A percentile compares a stretch with the other conserved stretches of the same genome.
These are phyloP conservation scores for Scortum barcoo DNA, from an alignment of 2,113 vertebrate species.

Conservation along the genomic window DNA sequence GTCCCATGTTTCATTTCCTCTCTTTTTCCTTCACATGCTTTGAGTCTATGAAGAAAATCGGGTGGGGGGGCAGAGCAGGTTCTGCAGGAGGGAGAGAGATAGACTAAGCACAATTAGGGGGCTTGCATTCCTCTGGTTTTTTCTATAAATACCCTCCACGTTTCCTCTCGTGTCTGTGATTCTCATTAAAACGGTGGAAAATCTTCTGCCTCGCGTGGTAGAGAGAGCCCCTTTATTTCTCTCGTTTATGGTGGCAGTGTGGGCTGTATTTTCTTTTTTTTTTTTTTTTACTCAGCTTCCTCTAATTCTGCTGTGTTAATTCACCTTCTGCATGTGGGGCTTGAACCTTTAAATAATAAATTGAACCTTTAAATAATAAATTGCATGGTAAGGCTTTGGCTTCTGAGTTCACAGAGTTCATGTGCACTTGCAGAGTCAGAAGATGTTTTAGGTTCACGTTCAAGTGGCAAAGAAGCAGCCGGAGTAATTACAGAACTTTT, in stretches of 20 bases:
- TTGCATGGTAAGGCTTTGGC: not conserved
- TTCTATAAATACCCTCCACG: constrained; percentile 93
- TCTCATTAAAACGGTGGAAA: constrained; percentile 93
- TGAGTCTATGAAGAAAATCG: constrained; percentile 62
- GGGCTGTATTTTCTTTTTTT: no score
- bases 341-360: not conserved
- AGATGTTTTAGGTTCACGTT: not conserved
- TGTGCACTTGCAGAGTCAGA: not conserved
- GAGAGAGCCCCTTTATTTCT: constrained; percentile 71
- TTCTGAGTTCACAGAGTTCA: constrained; percentile 35
- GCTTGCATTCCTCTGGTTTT: constrained; percentile 89
- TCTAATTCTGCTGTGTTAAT: not conserved
- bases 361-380: not conserved
- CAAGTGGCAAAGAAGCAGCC: not conserved
- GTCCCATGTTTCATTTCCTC: constrained; percentile 10
- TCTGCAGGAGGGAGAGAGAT: constrained; percentile 84
- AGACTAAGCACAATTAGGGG: constrained; percentile 95
- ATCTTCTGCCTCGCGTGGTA: constrained; percentile 67
- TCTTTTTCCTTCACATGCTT: constrained; percentile 5
- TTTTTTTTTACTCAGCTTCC: no score
- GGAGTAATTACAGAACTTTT: not conserved
- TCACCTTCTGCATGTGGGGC: constrained; percentile 19
- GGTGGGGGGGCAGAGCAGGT: constrained; percentile 88
- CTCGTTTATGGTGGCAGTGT: no score
- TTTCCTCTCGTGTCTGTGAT: constrained; percentile 93